Evolutionary conservation across 2,888 invertebrate genomes (phyloP), one percentile per base, ranked within the genome.

Genomic region (Nephrotoma guestfalica): DNA sequence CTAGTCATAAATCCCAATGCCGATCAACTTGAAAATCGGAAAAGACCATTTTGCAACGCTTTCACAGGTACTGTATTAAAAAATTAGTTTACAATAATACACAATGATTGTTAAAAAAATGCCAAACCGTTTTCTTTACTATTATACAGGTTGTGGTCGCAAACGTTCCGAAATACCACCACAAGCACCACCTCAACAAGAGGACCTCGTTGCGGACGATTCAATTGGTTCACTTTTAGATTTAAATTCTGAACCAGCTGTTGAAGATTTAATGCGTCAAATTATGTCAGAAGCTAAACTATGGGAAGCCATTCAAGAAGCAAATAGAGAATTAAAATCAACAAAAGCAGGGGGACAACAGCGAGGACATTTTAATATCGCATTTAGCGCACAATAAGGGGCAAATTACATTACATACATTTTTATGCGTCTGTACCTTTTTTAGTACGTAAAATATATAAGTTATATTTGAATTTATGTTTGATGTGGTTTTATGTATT

Each of bases 11-110:
- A 41, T 15, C 15, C 41, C n/a, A 84, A 84, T 15, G 15, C 18
- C 18, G 85, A 85, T 85, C 42, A 57, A 41, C 0, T 41, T 90
- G 93, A 94, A 87, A 94, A 93, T 41, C 94, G 94, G 89, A 97
- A 97, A 89, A 92, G 96, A 89, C 97, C 97, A 0, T 97, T 97
- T 91, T 97, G 97, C 92, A 97, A 97, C 89, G 96, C 97, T 0
- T 97, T 97, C 89, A 97, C 96, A 89, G 97, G 97, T 84, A 84
- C 30, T 30, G n/a, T 41, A 13, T 0, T 11, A 47, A 47, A 2
- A 30, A 11, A n/a, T n/a, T 2, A 47, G 4, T 47, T 47, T 47
- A 13, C n/a, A 47, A 1, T 47, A n/a, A 2, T 47, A 1, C 4
- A 47, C 47, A 47, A 47, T 47, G 2, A 13, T 11, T 47, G 47